Conservation (phyloP, 2,888 invertebrate genomes). For the Sinohyriopsis cumingii region DNA sequence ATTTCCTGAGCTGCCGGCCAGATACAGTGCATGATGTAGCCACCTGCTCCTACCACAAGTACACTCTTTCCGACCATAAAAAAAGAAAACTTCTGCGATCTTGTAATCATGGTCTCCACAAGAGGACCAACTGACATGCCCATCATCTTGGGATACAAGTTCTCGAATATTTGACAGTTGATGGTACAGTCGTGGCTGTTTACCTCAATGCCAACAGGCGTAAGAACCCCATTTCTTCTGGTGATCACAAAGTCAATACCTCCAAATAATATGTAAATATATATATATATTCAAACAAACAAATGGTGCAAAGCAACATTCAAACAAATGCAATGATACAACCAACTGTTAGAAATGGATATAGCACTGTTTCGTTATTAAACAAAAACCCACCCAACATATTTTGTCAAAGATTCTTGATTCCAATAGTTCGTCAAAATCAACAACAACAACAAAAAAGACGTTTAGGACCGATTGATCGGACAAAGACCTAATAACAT, state of each 20-base stretch:
- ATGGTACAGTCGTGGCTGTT: slow-evolving; percentile 55
- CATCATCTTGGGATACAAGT: slow-evolving; percentile 15
- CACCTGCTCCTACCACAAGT: slow-evolving; percentile 47
- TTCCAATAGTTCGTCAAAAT: no score
- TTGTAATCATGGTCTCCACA: slow-evolving; percentile 44
- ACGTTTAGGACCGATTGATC: no score
- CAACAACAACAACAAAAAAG: no score
- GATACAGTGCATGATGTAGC: slow-evolving; percentile 42
- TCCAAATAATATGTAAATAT: slow-evolving; percentile 4
- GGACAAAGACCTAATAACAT: no score
- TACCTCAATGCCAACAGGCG: slow-evolving; percentile 49
- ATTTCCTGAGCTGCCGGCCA: slow-evolving; percentile 34
- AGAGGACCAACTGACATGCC: slow-evolving; percentile 38
- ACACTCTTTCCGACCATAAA: slow-evolving; percentile 41
- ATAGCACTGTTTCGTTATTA: no score
- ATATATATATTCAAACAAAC: no score
- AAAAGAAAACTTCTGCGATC: slow-evolving; percentile 46
- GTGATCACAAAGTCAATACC: slow-evolving; percentile 48
- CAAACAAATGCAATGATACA: no score
- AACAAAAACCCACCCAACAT: no score
- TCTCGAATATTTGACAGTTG: slow-evolving; percentile 42
- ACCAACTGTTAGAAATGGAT: no score
- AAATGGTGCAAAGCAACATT: no score
- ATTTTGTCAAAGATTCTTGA: no score
- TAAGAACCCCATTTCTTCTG: slow-evolving; percentile 16